Evolutionary conservation across 2,113 vertebrate species (phyloP), one percentile per base, ranked within the genome.

Genomic region (Tupaia chinensis): DNA sequence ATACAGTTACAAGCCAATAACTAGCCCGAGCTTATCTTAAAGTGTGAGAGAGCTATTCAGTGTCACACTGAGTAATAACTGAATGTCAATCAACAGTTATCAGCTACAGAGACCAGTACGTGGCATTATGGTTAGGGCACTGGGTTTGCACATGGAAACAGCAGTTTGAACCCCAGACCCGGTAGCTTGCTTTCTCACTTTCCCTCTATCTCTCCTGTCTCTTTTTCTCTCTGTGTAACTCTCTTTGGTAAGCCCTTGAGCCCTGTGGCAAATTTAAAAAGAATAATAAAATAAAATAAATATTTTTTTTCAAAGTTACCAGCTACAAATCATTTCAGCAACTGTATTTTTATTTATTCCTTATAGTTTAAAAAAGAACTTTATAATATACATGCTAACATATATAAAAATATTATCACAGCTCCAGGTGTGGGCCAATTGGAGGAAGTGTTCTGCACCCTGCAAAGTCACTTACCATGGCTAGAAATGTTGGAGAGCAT

Each of bases 381-480:
- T 9, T 5, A n/a, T 53, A 8, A 23, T 29, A 58, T 44, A 44
- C 17, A 15, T 87, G 66, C 44, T 44, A 66, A 66, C 7, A 53
- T n/a, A n/a, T 60, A 66, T 86, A 68, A 73, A 87, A 70, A 53
- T n/a, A 87, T n/a, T 58, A 56, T 34, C 8, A 4, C 15, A 56
- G 14, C 68, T n/a, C 17, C 11, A 68, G 25, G 53, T 74, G 23
- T 25, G 15, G 4, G 11, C 20, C 74, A 87, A 76, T 3, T 60
- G 7, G 8, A 60, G 60, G 29, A 17, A 10, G 8, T 12, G 1
- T 6, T 68, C 0, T 12, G 1, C 5, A n/a, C 23, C 34, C 44
- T 87, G 4, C 23, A 9, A 34, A 7, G 53, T 9, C 20, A 70
- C 12, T 16, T 87, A 74, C 32, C 22, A 20, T 44, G 29, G 17